A percentile compares a stretch with the other conserved stretches of the same genome.
These are phyloP conservation scores for Aurelia sp. DNA, from an alignment of 30 jellyfish, hydroid and myxozoan species.

Conservation along the genomic window DNA sequence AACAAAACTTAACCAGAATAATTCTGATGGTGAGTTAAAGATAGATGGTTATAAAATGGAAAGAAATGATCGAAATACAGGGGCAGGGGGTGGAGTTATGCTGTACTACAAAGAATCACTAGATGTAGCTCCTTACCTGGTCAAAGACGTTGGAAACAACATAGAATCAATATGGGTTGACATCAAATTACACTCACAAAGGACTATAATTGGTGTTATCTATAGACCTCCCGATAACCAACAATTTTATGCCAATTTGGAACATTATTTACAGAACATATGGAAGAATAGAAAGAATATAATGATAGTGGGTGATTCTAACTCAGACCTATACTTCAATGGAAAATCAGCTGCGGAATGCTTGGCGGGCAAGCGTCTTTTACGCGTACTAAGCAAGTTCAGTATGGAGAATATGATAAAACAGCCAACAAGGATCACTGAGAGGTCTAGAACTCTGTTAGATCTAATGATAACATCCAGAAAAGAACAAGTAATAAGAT, in stretches of 20 bases:
- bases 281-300: slow-evolving; percentile 1
- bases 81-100: slow-evolving; percentile 54
- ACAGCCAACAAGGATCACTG: slow-evolving; percentile 46
- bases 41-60: slow-evolving; percentile 48
- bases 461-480: slow-evolving; percentile 18
- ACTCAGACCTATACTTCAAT: background rate
- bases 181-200: slow-evolving; percentile 20
- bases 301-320: slow-evolving; percentile 2
- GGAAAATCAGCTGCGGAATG: slow-evolving; percentile 2
- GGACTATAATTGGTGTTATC: slow-evolving; percentile 27
- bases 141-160: slow-evolving; percentile 37
- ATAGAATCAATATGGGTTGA: slow-evolving; percentile 15
- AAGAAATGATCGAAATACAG: slow-evolving; percentile 38
- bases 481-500: slow-evolving; percentile 31
- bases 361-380: slow-evolving; percentile 7
- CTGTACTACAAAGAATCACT: slow-evolving; percentile 38
- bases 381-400: slow-evolving; percentile 14
- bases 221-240: slow-evolving; percentile 27
- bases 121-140: slow-evolving; percentile 47
- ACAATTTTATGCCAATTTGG: slow-evolving; percentile 26
- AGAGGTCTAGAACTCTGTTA: slow-evolving; percentile 29
- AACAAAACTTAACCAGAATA: slow-evolving; percentile 27
- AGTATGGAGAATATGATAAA: slow-evolving; percentile 26
- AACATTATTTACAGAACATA: slow-evolving; percentile 21
- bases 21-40: slow-evolving; percentile 37